Base-by-base conservation (phyloP, 2,797 vertebrate species). In the Leptatherina wallacei region DNA sequence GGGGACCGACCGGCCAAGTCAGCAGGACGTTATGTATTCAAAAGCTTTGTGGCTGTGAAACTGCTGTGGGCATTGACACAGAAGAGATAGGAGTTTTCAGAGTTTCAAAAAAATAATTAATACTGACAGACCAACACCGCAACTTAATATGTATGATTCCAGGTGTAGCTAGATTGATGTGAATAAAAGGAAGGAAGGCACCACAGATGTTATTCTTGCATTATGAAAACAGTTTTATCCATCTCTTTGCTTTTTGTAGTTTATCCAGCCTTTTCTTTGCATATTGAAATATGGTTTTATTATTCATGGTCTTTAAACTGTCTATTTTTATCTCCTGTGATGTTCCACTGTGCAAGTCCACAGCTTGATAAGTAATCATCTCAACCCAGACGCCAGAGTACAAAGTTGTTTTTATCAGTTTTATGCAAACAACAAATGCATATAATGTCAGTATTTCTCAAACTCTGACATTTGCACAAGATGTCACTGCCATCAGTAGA, bases 1-100 rank as follows among this genome's bases (percentile, higher is more conserved):
- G 63, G 59, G 12, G 69, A 71, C 22, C 36, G 55, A 65, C 78
- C 66, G 70, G 65, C 56, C 4, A 27, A 80, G 73, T 65, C 83
- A 75, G 71, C 61, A 47, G 75, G 77, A 24, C 33, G 32, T 68
- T 73, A 61, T 69, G 47, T 73, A 47, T 78, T 62, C 68, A 57
- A 40, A 68, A 74, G 36, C 68, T 78, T 54, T 51, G 54, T 64
- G 61, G 35, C 60, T 61, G 29, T 44, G 36, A 72, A 71, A 65
- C 29, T 40, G 57, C 59, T 58, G 51, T 30, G 49, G 54, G 24
- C 36, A 72, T 44, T 44, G 56, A 55, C 51, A 61, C 51, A 49
- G 44, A 69, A 35, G 40, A 72, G 1, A 62, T 38, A 55, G 5
- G 14, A 6, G 44, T 64, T 2, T 16, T 6, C 30, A 24, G 18